These are phyloP conservation scores for Mimachlamys varia DNA, from an alignment of 2,888 invertebrate genomes.

Conservation along the genomic window DNA sequence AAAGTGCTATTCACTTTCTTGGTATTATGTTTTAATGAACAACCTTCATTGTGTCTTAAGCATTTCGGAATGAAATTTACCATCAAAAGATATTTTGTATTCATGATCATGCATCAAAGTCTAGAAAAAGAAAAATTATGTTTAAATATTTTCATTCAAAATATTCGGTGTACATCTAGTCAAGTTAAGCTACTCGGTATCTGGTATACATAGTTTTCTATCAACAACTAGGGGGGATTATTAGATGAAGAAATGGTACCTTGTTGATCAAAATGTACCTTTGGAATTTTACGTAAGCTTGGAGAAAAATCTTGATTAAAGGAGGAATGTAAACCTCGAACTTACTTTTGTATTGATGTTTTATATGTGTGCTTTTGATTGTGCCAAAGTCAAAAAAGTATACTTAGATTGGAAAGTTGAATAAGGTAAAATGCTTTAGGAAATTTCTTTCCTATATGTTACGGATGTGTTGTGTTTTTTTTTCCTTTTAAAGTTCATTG, in stretches of 20 bases:
- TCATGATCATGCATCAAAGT: not conserved
- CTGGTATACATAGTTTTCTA: not conserved
- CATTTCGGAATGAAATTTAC: not conserved
- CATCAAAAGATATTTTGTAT: not conserved
- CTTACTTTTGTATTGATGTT: not conserved
- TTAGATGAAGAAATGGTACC: not conserved
- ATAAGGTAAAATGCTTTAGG: not conserved
- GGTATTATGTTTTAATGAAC: not conserved
- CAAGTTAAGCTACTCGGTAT: not conserved
- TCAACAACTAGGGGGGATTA: not conserved
- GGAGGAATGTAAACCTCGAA: not conserved
- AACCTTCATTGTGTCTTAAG: not conserved
- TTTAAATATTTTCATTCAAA: not conserved
- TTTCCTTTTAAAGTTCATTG: not conserved
- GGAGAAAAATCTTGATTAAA: not conserved
- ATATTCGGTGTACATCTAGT: not conserved
- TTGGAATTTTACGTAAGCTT: not conserved
- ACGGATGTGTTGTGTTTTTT: not conserved
- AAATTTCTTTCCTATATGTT: not conserved
- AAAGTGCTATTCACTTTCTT: no score
- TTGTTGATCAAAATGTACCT: not conserved
- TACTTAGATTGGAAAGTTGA: not conserved
- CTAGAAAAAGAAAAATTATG: not conserved
- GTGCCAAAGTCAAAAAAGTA: not conserved
- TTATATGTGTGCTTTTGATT: not conserved